phyloP scores from a whole-genome alignment of 2,113 vertebrate genomes.

The Daubentonia madagascariensis region DNA sequence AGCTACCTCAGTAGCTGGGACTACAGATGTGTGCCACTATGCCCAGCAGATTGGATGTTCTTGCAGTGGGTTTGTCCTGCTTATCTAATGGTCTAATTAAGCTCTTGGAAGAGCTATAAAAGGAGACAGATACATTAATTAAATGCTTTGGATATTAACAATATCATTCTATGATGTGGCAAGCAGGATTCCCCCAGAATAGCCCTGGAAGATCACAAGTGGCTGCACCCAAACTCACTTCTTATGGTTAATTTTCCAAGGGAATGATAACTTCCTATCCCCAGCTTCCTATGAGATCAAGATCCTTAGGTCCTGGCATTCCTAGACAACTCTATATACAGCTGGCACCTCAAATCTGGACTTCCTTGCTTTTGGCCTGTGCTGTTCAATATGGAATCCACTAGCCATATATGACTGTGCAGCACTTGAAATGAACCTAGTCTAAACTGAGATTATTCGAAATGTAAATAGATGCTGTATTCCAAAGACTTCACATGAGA shows the following conservation, averaged over 20 bases:
- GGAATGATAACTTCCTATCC: background rate
- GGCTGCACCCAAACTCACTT: background rate
- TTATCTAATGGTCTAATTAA: background rate
- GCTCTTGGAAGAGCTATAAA: background rate
- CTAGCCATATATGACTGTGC: background rate
- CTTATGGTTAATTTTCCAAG: background rate
- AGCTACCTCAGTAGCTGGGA: too few relatives aligned
- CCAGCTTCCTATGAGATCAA: background rate
- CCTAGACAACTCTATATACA: background rate
- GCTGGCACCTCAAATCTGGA: background rate
- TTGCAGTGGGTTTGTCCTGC: background rate
- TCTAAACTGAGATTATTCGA: background rate
- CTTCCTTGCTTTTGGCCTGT: background rate
- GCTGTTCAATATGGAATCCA: background rate
- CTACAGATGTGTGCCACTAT: too few relatives aligned
- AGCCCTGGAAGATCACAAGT: background rate
- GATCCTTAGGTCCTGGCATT: background rate
- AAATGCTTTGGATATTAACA: conserved; percentile 12
- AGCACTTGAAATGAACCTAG: background rate
- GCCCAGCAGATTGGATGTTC: background rate
- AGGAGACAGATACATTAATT: background rate
- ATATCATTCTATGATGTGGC: background rate
- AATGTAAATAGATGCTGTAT: background rate
- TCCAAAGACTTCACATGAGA: background rate
- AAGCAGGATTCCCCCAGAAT: background rate